Conservation (phyloP, 2,888 invertebrate genomes). For the Pollenia labialis region DNA sequence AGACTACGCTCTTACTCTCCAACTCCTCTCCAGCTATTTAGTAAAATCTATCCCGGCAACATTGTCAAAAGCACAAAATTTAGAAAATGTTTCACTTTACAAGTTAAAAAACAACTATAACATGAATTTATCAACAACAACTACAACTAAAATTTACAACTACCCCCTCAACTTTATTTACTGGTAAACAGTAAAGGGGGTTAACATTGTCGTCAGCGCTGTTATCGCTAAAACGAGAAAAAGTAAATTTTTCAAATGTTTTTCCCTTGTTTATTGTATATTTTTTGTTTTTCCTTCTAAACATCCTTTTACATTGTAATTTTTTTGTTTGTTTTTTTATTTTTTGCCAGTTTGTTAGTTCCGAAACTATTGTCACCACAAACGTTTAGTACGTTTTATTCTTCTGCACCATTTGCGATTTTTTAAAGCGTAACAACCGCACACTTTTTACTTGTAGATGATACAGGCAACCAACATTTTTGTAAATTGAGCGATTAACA, state of each 20-base stretch:
- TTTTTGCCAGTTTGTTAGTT: conserved; percentile 41
- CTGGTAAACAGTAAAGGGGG: conserved; percentile 44
- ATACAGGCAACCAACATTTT: conserved; percentile 69
- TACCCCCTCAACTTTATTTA: conserved; percentile 12
- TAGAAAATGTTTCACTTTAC: conserved; percentile 70
- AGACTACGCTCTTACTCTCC: not conserved
- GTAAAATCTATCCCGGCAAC: conserved; percentile 74
- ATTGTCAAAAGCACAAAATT: conserved; percentile 80
- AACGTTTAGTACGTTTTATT: conserved; percentile 79
- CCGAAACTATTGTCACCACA: conserved; percentile 66
- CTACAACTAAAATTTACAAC: conserved; percentile 29
- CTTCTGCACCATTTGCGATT: conserved; percentile 81
- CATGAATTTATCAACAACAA: conserved; percentile 52
- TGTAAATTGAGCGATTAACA: conserved; percentile 83
- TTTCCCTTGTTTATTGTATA: conserved; percentile 62
- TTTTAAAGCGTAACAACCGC: conserved; percentile 76
- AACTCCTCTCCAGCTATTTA: conserved; percentile 16
- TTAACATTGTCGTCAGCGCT: conserved; percentile 50
- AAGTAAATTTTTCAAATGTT: conserved; percentile 82
- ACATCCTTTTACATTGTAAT: conserved; percentile 13
- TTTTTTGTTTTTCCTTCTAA: conserved; percentile 18
- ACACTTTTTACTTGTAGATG: conserved; percentile 20
- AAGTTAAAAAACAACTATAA: conserved; percentile 71
- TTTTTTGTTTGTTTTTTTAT: not conserved
- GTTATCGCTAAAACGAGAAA: conserved; percentile 71